Percentiles rank a stretch among this genome's conserved stretches.
phyloP scores from a whole-genome alignment of 2,113 vertebrate species.

The Opisthocomus hoazin region DNA sequence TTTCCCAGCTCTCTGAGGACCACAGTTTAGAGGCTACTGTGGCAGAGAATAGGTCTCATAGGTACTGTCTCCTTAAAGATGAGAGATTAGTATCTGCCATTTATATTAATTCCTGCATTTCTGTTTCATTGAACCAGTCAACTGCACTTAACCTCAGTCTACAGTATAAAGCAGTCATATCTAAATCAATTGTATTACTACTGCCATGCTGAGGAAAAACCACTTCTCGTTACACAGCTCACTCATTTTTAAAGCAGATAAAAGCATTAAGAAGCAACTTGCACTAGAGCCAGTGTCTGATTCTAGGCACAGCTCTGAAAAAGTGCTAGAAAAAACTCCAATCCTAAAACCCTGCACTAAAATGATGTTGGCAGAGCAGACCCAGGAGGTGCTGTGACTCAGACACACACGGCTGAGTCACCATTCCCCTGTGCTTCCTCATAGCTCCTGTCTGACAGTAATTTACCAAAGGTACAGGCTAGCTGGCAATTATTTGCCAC shows the following conservation, averaged over 20 bases:
- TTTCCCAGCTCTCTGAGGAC: background rate
- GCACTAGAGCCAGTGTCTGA: background rate
- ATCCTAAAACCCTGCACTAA: background rate
- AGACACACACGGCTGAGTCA: slow-evolving; percentile 18
- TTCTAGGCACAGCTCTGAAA: background rate
- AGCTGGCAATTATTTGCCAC: background rate
- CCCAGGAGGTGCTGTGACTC: background rate
- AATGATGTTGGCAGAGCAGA: background rate
- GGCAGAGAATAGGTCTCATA: background rate
- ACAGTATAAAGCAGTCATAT: background rate
- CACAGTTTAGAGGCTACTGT: background rate
- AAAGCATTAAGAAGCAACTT: background rate
- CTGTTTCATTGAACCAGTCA: background rate
- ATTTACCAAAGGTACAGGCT: background rate
- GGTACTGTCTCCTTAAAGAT: background rate
- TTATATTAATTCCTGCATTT: background rate
- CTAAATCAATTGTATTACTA: background rate
- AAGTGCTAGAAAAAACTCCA: background rate
- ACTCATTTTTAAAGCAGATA: background rate
- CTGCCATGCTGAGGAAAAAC: background rate
- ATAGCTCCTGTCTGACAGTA: background rate
- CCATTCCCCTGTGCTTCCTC: background rate
- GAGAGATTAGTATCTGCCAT: background rate
- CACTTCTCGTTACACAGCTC: background rate
- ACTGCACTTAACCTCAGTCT: background rate